Percentiles rank a stretch among this genome's conserved stretches.
phyloP scores from a whole-genome alignment of 2,113 vertebrate genomes.

The Mustelus asterias region DNA sequence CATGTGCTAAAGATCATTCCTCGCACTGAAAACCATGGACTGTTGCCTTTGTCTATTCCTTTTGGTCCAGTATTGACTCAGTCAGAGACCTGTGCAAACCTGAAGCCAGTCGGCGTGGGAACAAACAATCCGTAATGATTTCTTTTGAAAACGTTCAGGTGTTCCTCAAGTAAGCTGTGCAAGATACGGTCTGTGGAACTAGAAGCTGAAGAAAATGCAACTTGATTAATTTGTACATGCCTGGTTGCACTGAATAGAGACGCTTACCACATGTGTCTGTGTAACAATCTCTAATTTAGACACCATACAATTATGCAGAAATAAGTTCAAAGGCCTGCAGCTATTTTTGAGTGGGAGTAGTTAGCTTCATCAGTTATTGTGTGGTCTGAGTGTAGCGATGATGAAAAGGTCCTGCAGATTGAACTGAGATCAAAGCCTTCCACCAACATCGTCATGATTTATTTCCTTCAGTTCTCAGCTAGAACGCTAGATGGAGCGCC shows the following conservation, averaged over 20 bases:
- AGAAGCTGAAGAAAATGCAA: background rate
- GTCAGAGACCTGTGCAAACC: constrained; percentile 14
- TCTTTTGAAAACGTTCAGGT: constrained; percentile 31
- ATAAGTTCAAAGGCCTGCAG: constrained; percentile 18
- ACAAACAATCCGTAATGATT: background rate
- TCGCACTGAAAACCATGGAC: background rate
- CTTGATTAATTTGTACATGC: constrained; percentile 12
- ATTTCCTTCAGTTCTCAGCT: background rate
- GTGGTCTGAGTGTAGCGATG: constrained; percentile 30
- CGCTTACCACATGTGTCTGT: background rate
- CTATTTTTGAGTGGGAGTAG: constrained; percentile 34
- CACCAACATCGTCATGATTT: background rate
- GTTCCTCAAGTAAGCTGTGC: background rate
- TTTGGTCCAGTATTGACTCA: background rate
- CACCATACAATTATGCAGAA: constrained; percentile 31
- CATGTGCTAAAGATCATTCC: background rate
- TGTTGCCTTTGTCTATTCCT: background rate
- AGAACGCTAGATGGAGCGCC: background rate
- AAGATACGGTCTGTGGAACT: background rate
- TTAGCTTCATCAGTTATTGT: constrained; percentile 14
- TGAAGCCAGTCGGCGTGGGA: constrained; percentile 14
- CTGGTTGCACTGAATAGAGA: constrained; percentile 27
- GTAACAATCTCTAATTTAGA: constrained; percentile 37
- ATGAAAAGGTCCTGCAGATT: constrained; percentile 32
- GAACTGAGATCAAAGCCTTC: constrained; percentile 13